Evolutionary conservation across 2,888 invertebrate species (phyloP).

Genomic region (Drosophila acutilabella): DNA sequence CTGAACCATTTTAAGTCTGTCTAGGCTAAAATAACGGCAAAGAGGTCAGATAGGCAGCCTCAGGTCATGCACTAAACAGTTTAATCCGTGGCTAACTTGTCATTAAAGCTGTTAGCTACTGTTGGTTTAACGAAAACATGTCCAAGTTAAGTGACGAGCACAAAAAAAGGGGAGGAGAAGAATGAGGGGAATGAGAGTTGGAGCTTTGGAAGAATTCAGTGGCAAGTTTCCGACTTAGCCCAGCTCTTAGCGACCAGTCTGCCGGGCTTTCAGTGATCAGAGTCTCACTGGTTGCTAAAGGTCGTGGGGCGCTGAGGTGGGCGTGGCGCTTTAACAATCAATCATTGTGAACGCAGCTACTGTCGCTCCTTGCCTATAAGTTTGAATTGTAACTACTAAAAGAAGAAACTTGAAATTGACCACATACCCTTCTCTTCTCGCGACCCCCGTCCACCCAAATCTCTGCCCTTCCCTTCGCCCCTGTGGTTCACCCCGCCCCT

Average conservation of each 20-base stretch:
- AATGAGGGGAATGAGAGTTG: neutral
- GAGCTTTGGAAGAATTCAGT: too few species aligned
- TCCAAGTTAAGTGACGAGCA: constrained; percentile 17
- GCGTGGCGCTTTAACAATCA: constrained; percentile 44
- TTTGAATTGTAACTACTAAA: neutral
- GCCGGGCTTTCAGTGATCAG: too few species aligned
- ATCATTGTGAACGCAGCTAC: constrained; percentile 35
- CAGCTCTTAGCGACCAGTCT: too few species aligned
- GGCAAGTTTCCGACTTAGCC: too few species aligned
- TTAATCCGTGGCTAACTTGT: constrained; percentile 5
- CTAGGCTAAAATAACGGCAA: neutral
- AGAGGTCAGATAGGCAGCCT: neutral
- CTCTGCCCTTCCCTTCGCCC: neutral
- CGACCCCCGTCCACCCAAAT: neutral
- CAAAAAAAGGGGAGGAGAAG: neutral
- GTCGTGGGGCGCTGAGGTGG: constrained; percentile 41
- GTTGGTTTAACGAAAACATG: constrained; percentile 48
- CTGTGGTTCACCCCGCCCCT: neutral
- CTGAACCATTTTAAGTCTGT: too few species aligned
- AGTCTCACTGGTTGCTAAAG: constrained; percentile 22
- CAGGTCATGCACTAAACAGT: constrained; percentile 31
- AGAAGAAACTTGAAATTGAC: constrained; percentile 4
- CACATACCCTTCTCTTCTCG: too few species aligned
- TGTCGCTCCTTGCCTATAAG: constrained; percentile 34
- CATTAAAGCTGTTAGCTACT: constrained; percentile 42